Evolutionary conservation across 2,113 vertebrate species (phyloP).

Genomic region (Peromyscus polionotus): DNA sequence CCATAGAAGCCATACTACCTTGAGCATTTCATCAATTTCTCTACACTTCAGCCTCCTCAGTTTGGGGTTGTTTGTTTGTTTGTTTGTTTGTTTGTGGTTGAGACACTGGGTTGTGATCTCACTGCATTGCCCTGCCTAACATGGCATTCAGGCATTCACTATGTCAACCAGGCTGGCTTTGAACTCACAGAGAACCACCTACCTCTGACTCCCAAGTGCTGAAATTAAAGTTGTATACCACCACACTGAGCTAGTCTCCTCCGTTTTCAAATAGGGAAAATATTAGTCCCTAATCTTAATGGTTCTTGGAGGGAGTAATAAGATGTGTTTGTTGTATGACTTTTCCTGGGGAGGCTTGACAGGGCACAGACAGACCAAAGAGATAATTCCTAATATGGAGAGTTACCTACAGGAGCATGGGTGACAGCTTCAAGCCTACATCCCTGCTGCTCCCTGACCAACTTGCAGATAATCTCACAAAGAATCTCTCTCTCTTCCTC

Average conservation of each 20-base stretch:
- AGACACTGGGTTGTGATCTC: not conserved
- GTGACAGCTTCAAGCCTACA: not conserved
- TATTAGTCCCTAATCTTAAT: not conserved
- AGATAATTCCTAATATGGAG: not conserved
- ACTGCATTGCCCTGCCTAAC: not conserved
- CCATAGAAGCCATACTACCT: not conserved
- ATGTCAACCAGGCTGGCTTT: not conserved
- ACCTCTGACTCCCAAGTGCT: not conserved
- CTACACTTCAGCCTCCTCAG: not conserved
- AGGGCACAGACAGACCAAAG: not conserved
- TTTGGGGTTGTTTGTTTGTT: not conserved
- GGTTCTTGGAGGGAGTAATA: not conserved
- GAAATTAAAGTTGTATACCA: not conserved
- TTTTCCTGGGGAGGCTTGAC: not conserved
- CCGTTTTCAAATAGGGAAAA: slow-evolving; percentile 7
- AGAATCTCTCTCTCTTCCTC: not conserved
- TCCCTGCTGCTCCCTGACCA: not conserved
- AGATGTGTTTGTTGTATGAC: not conserved
- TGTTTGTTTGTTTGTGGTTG: not conserved
- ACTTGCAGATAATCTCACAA: not conserved
- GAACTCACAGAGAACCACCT: not conserved
- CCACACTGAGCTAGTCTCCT: not conserved
- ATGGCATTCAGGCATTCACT: not conserved
- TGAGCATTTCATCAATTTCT: slow-evolving; percentile 15
- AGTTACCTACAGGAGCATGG: not conserved